Evolutionary conservation across 2,797 vertebrate species (phyloP).

Genomic region (Austrolebias charrua): DNA sequence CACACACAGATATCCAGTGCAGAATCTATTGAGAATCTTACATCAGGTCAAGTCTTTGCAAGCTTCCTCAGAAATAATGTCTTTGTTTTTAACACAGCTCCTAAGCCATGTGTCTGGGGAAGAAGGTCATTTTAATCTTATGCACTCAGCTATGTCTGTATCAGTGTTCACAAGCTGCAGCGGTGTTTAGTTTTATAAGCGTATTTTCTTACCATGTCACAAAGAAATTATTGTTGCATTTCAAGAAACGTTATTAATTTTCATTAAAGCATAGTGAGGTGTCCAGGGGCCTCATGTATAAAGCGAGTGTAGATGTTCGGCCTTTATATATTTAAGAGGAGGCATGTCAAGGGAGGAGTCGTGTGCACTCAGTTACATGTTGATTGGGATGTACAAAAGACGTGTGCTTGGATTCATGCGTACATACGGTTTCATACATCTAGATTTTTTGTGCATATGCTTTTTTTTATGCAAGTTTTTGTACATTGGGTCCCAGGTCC

Average conservation of each 20-base stretch:
- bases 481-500: neutral
- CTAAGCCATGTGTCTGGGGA: neutral
- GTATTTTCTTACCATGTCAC: slow-evolving; percentile 23
- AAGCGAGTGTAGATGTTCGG: too few species aligned
- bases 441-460: too few species aligned
- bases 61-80: slow-evolving; percentile 7
- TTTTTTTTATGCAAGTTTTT: too few species aligned
- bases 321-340: too few species aligned
- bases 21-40: slow-evolving; percentile 38
- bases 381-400: too few species aligned
- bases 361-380: too few species aligned
- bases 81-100: neutral
- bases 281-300: slow-evolving; percentile 3
- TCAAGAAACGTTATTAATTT: slow-evolving; percentile 56
- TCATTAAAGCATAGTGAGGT: slow-evolving; percentile 38
- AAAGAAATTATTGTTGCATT: slow-evolving; percentile 63
- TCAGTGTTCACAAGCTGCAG: neutral
- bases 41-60: slow-evolving; percentile 28
- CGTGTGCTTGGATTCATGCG: too few species aligned
- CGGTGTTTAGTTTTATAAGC: slow-evolving; percentile 15
- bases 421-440: too few species aligned
- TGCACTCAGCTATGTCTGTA: neutral
- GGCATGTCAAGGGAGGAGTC: too few species aligned
- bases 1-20: slow-evolving; percentile 35
- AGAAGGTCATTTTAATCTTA: neutral